Base-by-base conservation (phyloP, 2,113 vertebrate genomes). In the Eolophus roseicapilla region DNA sequence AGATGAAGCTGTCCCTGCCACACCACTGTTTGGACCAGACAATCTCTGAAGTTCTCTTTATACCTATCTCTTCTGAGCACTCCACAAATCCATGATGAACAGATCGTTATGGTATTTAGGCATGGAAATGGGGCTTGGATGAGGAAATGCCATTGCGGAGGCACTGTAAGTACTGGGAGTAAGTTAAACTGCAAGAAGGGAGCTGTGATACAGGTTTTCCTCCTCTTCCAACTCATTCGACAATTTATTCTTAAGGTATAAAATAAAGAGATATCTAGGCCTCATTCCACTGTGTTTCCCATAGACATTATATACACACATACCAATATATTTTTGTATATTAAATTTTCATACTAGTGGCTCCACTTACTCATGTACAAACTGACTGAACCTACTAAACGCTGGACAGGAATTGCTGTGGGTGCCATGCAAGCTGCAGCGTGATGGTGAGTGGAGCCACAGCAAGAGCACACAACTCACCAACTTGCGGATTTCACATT, bases 401-500 rank as follows among this genome's bases (percentile, higher is more conserved):
- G n/a, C 55, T 17, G 55, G 49, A 4, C 31, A 53, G 77, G 77
- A 65, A 23, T 1, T 64, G 31, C 69, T 78, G 50, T 7, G 0
- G 0, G 47, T 44, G 78, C 57, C 46, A 46, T 24, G 63, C 21
- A 25, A 31, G 67, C 18, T 43, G 31, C 4, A 4, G 8, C 0
- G 0, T 0, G 8, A 69, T 59, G 73, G 31, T 1, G 14, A 46
- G 63, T 1, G 5, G 63, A 73, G 76, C 24, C 1, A 3, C 0
- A 0, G 47, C 0, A 0, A 35, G 33, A n/a, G 27, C 19, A 29
- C 1, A 1, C 18, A 9, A 98, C 98, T 98, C 90, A 98, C 99
- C 98, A 99, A 93, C 97, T 99, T 99, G 92, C 98, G 98, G 96
- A 99, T 99, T 98, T 99, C 99, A 97, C 99, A 99, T 98, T 99